Conservation (phyloP, 1,140 invertebrate genomes). For the Pseudomyrmex cubaensis region DNA sequence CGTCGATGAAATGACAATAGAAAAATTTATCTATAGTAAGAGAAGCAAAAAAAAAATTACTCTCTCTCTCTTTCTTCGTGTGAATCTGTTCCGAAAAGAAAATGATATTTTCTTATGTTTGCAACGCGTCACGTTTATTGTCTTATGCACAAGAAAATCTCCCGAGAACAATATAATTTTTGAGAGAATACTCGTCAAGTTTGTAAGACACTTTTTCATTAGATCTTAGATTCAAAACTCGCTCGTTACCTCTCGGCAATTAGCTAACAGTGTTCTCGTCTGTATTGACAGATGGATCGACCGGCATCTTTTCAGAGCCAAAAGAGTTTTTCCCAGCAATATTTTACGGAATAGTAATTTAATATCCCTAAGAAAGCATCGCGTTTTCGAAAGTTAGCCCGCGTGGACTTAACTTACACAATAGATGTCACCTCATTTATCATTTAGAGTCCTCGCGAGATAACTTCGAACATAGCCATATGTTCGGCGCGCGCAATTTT, state of each 20-base stretch:
- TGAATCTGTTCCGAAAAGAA: neutral
- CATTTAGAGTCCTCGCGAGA: conserved; percentile 9
- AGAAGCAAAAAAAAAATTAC: neutral
- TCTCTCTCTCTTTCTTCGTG: neutral
- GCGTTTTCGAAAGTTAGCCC: neutral
- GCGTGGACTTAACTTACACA: conserved; percentile 16
- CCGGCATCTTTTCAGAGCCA: neutral
- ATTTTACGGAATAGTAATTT: conserved; percentile 14
- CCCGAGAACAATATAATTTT: neutral
- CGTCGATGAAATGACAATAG: neutral
- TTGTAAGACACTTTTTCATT: neutral
- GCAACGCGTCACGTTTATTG: neutral
- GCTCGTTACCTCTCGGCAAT: neutral
- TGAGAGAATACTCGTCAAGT: neutral
- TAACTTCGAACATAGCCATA: conserved; percentile 10
- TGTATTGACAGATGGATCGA: neutral
- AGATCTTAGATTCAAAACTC: neutral
- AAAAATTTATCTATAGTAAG: neutral
- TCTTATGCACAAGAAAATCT: no score
- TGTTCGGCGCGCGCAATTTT: conserved; percentile 29
- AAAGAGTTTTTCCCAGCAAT: neutral
- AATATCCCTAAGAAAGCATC: neutral
- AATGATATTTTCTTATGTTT: neutral
- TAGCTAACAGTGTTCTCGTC: neutral
- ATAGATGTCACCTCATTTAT: conserved; percentile 39